Evolutionary conservation across 2,888 invertebrate species (phyloP).

Genomic region (Uropetala carovei): DNA sequence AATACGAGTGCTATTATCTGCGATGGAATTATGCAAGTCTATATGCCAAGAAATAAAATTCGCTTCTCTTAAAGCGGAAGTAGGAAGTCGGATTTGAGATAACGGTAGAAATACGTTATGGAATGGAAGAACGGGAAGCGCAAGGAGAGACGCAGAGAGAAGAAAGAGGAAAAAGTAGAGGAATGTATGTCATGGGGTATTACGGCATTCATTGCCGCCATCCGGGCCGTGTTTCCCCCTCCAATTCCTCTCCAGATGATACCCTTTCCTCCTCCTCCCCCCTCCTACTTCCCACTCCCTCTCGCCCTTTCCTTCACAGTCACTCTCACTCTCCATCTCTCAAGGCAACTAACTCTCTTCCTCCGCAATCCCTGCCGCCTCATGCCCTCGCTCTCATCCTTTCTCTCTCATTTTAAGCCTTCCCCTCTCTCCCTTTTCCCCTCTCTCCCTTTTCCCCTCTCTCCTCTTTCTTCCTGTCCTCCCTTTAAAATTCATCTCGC

Average conservation of each 20-base stretch:
- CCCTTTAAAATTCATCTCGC: background rate
- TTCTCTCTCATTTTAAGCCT: background rate
- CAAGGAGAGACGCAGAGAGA: background rate
- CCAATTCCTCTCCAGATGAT: background rate
- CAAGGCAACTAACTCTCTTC: background rate
- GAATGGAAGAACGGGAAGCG: too few relatives aligned
- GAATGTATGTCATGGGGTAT: conserved; percentile 13
- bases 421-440: background rate
- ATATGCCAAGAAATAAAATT: too few relatives aligned
- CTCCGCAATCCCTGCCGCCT: background rate
- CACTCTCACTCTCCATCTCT: background rate
- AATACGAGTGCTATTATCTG: too few relatives aligned
- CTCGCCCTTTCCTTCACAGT: background rate
- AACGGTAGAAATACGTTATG: too few relatives aligned
- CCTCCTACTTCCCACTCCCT: background rate
- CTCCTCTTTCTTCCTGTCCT: background rate
- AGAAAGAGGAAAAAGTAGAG: background rate
- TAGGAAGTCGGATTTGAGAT: too few relatives aligned
- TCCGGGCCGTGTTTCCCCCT: background rate
- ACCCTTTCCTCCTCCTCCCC: background rate
- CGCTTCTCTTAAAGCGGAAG: too few relatives aligned
- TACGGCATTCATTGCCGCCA: background rate
- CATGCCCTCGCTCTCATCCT: too few relatives aligned
- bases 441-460: too few relatives aligned
- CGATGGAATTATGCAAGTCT: too few relatives aligned